phyloP scores from a whole-genome alignment of 2,797 vertebrate genomes.

The Hydrophis major region DNA sequence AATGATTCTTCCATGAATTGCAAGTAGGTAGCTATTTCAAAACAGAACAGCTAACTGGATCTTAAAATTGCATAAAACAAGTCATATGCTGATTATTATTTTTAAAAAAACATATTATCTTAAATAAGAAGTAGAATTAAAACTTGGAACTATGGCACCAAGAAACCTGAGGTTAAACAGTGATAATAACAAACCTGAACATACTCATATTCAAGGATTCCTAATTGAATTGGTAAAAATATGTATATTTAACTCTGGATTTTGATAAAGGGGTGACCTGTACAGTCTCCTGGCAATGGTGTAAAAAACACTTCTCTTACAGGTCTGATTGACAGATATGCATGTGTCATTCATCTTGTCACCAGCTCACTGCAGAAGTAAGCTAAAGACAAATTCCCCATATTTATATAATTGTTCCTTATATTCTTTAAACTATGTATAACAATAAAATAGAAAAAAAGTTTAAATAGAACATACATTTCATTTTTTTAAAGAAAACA shows the following conservation, averaged over 20 bases:
- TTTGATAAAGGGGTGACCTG: background rate
- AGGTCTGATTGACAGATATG: background rate
- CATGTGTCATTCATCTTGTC: background rate
- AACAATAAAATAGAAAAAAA: background rate
- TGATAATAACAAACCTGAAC: background rate
- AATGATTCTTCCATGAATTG: background rate
- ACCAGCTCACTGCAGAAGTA: background rate
- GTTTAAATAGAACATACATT: background rate
- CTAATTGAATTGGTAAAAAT: background rate
- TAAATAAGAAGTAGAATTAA: background rate
- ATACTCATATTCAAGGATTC: background rate
- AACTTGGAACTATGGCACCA: background rate
- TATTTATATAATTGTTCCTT: background rate
- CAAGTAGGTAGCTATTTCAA: background rate
- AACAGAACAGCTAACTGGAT: conserved; percentile 26
- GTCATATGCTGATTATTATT: background rate
- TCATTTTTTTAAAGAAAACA: background rate
- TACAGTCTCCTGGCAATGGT: background rate
- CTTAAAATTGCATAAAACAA: background rate
- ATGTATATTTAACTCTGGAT: background rate
- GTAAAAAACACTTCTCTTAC: background rate
- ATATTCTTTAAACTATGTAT: background rate
- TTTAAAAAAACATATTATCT: background rate
- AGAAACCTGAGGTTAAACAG: background rate
- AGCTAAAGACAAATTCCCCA: background rate